Conservation (phyloP, 2,888 invertebrate genomes). For the Cheiracanthium punctorium region DNA sequence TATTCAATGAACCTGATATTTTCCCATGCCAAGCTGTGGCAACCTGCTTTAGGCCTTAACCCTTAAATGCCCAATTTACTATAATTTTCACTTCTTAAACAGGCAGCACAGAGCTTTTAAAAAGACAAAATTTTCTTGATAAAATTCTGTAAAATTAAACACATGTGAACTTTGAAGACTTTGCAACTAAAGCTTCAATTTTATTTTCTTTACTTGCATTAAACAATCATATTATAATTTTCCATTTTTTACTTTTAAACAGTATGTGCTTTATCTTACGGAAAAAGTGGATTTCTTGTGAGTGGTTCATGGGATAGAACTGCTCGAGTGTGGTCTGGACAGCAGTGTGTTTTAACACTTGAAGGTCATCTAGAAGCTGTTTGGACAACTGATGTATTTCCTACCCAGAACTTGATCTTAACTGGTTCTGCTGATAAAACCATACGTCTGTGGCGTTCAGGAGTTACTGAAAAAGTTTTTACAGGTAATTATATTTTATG, state of each 20-base stretch:
- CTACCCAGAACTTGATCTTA: constrained; percentile 79
- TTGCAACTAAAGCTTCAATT: too few relatives aligned
- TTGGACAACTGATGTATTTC: constrained; percentile 82
- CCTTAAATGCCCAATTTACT: too few relatives aligned
- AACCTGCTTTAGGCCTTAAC: too few relatives aligned
- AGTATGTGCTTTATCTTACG: constrained; percentile 78
- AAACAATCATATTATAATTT: too few relatives aligned
- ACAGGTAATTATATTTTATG: constrained; percentile 81
- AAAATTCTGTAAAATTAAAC: too few relatives aligned
- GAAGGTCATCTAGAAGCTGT: constrained; percentile 84
- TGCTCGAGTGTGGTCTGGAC: constrained; percentile 86
- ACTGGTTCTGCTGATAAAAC: constrained; percentile 96
- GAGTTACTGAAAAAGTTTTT: constrained; percentile 82
- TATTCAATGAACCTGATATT: too few relatives aligned
- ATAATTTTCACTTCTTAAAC: too few relatives aligned
- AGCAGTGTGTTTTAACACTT: constrained; percentile 79
- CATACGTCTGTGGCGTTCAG: constrained; percentile 88
- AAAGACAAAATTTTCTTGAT: too few relatives aligned
- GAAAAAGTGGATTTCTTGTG: constrained; percentile 80
- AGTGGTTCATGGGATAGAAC: constrained; percentile 96
- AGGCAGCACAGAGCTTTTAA: too few relatives aligned
- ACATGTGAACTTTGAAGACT: too few relatives aligned
- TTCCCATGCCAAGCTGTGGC: too few relatives aligned
- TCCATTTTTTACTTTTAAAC: constrained; percentile 58
- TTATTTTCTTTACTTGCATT: too few relatives aligned